A percentile compares a stretch with the other conserved stretches of the same genome.
Evolutionary conservation across 2,888 invertebrate genomes (phyloP).

Genomic region (Periphyllus acericola): DNA sequence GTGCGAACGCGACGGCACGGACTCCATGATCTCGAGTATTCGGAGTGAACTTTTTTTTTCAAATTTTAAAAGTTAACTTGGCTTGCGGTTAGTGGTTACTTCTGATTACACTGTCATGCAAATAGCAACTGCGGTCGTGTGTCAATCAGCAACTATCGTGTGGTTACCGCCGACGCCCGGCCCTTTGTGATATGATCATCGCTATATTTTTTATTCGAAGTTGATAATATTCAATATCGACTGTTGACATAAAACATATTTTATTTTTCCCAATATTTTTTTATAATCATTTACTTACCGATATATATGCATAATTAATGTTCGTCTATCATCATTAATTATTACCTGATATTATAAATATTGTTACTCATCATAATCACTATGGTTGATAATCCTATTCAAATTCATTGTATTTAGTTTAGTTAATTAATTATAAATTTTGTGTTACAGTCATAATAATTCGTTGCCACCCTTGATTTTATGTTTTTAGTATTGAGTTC

Average conservation of each 20-base stretch:
- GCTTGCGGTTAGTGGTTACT: constrained; percentile 59
- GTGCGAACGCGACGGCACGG: neutral
- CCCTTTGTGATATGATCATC: neutral
- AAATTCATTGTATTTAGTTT: neutral
- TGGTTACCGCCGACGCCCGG: neutral
- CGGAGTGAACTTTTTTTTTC: constrained; percentile 37
- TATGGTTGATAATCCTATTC: neutral
- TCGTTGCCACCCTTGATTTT: neutral
- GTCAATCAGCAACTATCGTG: rapidly evolving
- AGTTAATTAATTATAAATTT: neutral
- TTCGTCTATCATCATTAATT: neutral
- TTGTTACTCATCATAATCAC: neutral
- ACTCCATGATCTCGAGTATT: neutral
- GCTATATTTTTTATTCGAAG: neutral
- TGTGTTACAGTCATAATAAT: neutral
- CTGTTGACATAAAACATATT: too few species aligned
- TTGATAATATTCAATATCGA: neutral
- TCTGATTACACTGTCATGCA: neutral
- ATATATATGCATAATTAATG: neutral
- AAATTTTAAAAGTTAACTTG: constrained; percentile 59
- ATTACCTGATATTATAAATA: too few species aligned
- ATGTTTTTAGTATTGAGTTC: neutral
- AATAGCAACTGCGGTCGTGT: neutral
- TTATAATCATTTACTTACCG: too few species aligned
- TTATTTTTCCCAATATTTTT: too few species aligned